A percentile compares a stretch with the other conserved stretches of the same genome.
Evolutionary conservation across 2,888 invertebrate genomes (phyloP).

Genomic region (Trichogramma dendrolimi): DNA sequence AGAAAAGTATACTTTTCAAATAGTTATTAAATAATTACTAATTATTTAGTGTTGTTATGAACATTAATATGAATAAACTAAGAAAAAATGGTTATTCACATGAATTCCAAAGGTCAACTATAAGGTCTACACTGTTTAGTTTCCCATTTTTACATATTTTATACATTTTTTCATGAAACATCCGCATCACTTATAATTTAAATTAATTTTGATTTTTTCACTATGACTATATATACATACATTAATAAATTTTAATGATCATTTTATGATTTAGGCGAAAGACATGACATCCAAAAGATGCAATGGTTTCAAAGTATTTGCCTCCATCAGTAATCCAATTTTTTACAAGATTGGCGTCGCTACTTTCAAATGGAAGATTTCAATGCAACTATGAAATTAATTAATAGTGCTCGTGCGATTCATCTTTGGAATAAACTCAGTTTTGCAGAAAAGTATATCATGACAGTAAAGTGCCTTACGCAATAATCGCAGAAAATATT

Average conservation of each 20-base stretch:
- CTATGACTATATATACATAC: no score
- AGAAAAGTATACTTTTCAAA: no score
- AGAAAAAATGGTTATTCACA: no score
- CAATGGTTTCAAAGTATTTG: conserved; percentile 62
- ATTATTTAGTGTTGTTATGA: no score
- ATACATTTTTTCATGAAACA: no score
- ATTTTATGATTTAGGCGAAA: conserved; percentile 43
- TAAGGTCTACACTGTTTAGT: no score
- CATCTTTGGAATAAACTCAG: conserved; percentile 62
- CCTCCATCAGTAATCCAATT: conserved; percentile 61
- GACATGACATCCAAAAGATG: conserved; percentile 58
- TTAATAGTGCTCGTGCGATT: conserved; percentile 53
- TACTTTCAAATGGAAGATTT: conserved; percentile 58
- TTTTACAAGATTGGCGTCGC: conserved; percentile 59
- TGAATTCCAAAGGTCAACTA: no score
- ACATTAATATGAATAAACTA: no score
- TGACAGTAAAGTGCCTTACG: conserved; percentile 55
- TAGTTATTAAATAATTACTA: no score
- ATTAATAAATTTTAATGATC: no score
- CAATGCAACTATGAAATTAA: conserved; percentile 47
- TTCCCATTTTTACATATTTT: not conserved
- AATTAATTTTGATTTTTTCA: no score
- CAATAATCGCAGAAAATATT: conserved; percentile 54
- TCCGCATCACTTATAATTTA: not conserved
- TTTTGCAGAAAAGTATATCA: conserved; percentile 47